A percentile compares a stretch with the other conserved stretches of the same genome.
phyloP scores from a whole-genome alignment of 2,888 invertebrate genomes.

The Unio delphinus region DNA sequence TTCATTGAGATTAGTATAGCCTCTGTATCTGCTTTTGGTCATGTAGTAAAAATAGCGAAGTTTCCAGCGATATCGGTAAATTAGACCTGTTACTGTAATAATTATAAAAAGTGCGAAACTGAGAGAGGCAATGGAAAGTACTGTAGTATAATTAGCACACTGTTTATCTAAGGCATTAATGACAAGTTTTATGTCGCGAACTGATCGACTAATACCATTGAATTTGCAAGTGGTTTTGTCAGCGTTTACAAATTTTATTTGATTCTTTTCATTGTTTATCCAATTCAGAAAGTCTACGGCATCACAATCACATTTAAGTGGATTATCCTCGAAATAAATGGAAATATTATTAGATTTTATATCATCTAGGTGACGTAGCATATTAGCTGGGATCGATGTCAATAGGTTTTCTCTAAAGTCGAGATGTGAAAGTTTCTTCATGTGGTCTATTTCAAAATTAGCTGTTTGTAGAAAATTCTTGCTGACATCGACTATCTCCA shows the following conservation, averaged over 20 bases:
- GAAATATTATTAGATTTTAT: constrained; percentile 1
- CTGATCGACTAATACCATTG: too few species aligned
- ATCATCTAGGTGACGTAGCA: too few species aligned
- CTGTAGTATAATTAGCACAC: too few species aligned
- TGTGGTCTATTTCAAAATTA: too few species aligned
- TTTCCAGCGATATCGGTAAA: constrained; percentile 30
- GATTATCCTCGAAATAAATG: constrained; percentile 17
- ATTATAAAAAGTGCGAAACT: constrained; percentile 1
- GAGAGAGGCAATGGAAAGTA: too few species aligned
- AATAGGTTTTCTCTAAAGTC: too few species aligned
- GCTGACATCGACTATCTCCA: constrained; percentile 11
- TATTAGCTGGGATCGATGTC: too few species aligned
- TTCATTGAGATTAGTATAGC: neutral
- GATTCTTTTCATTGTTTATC: constrained; percentile 1
- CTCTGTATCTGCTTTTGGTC: constrained; percentile 14
- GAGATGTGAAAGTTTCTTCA: too few species aligned
- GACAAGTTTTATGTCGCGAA: too few species aligned
- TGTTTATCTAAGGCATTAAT: too few species aligned
- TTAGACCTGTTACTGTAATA: constrained; percentile 15
- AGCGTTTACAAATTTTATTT: too few species aligned
- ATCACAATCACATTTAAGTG: constrained; percentile 8
- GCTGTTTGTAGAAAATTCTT: neutral
- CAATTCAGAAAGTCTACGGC: constrained; percentile 10
- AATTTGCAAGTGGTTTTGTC: too few species aligned
- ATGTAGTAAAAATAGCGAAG: constrained; percentile 28